Evolutionary conservation across 2,113 vertebrate genomes (phyloP), one percentile per base, ranked within the genome.

Genomic region (Grammomys surdaster): DNA sequence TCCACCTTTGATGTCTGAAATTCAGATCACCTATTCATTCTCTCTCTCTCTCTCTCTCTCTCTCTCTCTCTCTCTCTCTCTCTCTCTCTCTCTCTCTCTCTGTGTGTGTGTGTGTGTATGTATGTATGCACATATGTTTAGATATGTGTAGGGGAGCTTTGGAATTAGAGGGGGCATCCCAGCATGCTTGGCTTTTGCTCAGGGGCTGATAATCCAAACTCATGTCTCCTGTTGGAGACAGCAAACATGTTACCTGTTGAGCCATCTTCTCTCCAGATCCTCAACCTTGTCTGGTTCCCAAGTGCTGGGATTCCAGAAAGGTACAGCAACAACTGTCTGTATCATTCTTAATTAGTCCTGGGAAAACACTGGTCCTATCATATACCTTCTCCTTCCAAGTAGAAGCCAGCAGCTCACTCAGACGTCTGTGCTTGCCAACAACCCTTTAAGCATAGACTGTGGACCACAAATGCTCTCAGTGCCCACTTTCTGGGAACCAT

Each of bases 1-100:
- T 33, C 10, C 26, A 85, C 36, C 82, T 94, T 92, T 96, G 65
- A 65, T 36, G 58, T 88, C 85, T 70, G 31, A 43, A 96, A 91
- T 43, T 24, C 75, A 76, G 46, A 69, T 88, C 60, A 69, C 75
- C 91, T 85, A 51, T 60, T 14, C 43, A 28, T 22, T 77, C 22
- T 77, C 76, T 33, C 46, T 48, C 76, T 51, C 40, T 46, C 73
- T 46, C 40, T 12, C 73, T 43, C n/a, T 48, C 10, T 48, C 43
- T 48, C 40, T 26, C 73, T 77, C 22, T 77, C 76, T 33, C 46
- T 48, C 76, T 51, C 40, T 46, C 73, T 46, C 40, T 12, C 73
- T 43, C n/a, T 77, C 22, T 77, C 76, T 33, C 46, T 48, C 76
- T 51, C 40, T 46, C 73, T 46, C 40, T 12, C 73, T 43, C n/a